These are phyloP conservation scores for Pitta sordida DNA, from an alignment of 2,113 vertebrate genomes.

Conservation along the genomic window DNA sequence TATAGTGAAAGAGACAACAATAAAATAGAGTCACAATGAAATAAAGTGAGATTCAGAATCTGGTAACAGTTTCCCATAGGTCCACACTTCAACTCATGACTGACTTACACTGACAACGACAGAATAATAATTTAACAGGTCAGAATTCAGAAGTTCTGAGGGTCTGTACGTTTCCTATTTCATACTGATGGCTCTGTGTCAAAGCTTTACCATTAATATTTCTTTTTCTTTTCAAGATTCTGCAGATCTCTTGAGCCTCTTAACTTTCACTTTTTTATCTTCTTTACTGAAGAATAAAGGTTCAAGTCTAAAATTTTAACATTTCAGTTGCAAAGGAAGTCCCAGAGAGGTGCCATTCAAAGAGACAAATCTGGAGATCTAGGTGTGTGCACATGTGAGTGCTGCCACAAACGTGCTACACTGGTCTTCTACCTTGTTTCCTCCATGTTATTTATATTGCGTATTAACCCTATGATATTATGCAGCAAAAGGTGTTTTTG, in stretches of 20 bases:
- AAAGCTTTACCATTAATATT: not conserved
- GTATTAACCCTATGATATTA: not conserved
- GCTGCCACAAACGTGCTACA: not conserved
- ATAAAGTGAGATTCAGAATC: conserved; percentile 5
- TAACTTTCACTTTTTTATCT: not conserved
- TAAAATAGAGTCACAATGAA: not conserved
- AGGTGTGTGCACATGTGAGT: not conserved
- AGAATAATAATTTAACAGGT: not conserved
- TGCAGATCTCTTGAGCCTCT: not conserved
- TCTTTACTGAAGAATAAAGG: conserved; percentile 7
- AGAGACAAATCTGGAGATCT: not conserved
- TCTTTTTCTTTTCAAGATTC: not conserved
- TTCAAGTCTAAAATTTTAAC: not conserved
- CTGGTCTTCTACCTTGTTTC: not conserved
- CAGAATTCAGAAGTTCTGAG: not conserved
- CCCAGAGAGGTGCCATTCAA: not conserved
- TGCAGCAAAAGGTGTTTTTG: not conserved
- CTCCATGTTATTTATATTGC: not conserved
- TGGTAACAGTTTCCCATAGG: not conserved
- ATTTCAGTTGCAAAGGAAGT: not conserved
- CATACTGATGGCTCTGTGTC: not conserved
- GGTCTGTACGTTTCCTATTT: not conserved
- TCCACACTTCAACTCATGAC: not conserved
- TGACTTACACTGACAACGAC: not conserved
- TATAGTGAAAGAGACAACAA: not conserved